Evolutionary conservation across 2,888 invertebrate genomes (phyloP), one percentile per base, ranked within the genome.

Genomic region (Spisula subtruncata): DNA sequence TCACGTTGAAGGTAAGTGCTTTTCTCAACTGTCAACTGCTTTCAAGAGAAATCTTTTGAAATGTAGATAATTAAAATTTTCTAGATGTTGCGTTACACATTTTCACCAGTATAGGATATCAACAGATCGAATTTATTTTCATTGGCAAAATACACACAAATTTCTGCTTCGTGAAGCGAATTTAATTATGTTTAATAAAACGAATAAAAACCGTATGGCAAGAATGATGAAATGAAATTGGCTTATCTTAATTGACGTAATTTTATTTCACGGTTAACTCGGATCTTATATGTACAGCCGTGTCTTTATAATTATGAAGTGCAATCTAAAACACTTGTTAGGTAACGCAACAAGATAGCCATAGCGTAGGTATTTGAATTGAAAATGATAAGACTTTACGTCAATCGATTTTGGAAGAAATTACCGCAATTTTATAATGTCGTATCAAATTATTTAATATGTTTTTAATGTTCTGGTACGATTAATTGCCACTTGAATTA

Each of bases 181-280:
- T 66, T n/a, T 25, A 66, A 66, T 25, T 66, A 25, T 66, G 60
- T 66, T 66, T n/a, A 66, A 66, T 66, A 66, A 25, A 66, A 66
- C 60, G 60, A 12, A 25, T 66, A 66, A n/a, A 66, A 66, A n/a
- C 60, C 25, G n/a, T 25, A 66, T 66, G 4, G 10, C 2, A 41
- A 66, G 60, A 66, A 66, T n/a, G n/a, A 25, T 66, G 20, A 66
- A n/a, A 66, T 66, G 25, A 66, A 66, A 66, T 66, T 66, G n/a
- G 60, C 60, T 66, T 66, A 66, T 66, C 60, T 66, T 66, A 66
- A 66, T 66, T 66, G 60, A 66, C 25, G 2, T 4, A 66, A 66
- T n/a, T 66, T 66, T 66, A 66, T 66, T 66, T 25, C 25, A n/a
- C 25, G 60, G 25, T 66, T 66, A 66, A 66, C 60, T 66, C 25